A percentile compares a stretch with the other conserved stretches of the same genome.
Conservation (phyloP, 2,113 vertebrate species). For the Dasyornis broadbenti region DNA sequence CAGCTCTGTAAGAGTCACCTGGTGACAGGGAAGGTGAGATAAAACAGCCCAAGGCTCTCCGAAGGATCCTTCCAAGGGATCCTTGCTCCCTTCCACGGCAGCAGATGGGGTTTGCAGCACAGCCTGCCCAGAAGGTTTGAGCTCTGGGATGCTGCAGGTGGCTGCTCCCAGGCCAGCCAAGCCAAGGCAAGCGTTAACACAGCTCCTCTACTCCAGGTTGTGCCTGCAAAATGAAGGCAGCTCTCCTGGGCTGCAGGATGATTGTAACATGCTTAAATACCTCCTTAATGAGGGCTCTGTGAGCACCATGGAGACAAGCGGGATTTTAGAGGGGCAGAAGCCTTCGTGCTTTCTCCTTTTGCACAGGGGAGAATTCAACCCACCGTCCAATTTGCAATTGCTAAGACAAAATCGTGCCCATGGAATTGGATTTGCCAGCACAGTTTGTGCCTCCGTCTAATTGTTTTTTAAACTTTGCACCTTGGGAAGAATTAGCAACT, state of each 20-base stretch:
- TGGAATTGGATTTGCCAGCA: slow-evolving; percentile 11
- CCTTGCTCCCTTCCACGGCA: fast-evolving
- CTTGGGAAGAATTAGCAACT: slow-evolving; percentile 36
- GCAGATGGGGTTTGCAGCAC: not conserved
- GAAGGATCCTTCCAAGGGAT: not conserved
- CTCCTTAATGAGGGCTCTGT: slow-evolving; percentile 37
- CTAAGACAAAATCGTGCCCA: slow-evolving; percentile 1
- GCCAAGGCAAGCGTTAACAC: not conserved
- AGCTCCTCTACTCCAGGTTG: not conserved
- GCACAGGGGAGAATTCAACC: not conserved
- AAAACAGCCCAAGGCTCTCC: not conserved
- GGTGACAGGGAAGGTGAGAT: not conserved
- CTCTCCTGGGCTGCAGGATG: slow-evolving; percentile 6
- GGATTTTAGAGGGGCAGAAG: slow-evolving; percentile 1
- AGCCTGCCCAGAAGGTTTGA: not conserved
- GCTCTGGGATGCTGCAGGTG: not conserved
- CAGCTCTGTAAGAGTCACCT: not conserved
- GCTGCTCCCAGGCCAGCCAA: not conserved
- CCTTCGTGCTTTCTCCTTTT: not conserved
- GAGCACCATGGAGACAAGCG: not conserved
- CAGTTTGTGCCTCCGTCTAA: slow-evolving; percentile 14
- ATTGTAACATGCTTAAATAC: slow-evolving; percentile 29
- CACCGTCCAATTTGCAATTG: slow-evolving; percentile 35
- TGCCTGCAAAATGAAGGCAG: not conserved
- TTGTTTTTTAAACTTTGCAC: slow-evolving; percentile 47